Evolutionary conservation across 2,888 invertebrate species (phyloP), one percentile per base, ranked within the genome.

Genomic region (Sepiola atlantica): DNA sequence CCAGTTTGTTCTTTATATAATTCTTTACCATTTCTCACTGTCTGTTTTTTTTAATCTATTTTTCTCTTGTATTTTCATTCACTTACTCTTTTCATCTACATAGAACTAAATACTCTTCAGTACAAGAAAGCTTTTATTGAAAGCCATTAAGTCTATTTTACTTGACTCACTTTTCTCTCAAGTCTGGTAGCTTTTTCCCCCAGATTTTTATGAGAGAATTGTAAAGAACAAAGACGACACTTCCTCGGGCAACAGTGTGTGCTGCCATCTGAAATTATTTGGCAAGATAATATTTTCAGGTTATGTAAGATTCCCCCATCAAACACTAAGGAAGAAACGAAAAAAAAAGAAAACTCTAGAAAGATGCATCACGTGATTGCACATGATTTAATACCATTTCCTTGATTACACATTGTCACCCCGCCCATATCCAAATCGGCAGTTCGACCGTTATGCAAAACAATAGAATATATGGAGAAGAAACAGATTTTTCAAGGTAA

Each of bases 201-300:
- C n/a, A n/a, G n/a, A n/a, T n/a, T n/a, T 77, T 14, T 18, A 32
- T 77, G 77, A 77, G 16, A 14, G n/a, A 77, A 77, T 77, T 14
- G 3, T 16, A 16, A 14, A 77, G n/a, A 32, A 77, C 16, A 32
- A 77, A 77, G 77, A 32, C n/a, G 32, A n/a, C 14, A 16, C 16
- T 77, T 77, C 77, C 77, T 1, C 16, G n/a, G 77, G 77, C 77
- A 45, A 8, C 45, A 6, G n/a, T 77, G 77, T 77, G 32, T 77
- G 77, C 32, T 77, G n/a, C 77, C 16, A 77, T 77, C 32, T 32
- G n/a, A 77, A 77, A 77, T 77, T 77, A n/a, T 77, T 77, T 77
- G 77, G 77, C 77, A 77, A n/a, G 77, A 77, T 77, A 77, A 77
- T 77, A 77, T 77, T 77, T 77, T 32, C 77, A 77, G 77, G 77